Base-by-base conservation (phyloP, 2,888 invertebrate species). In the Zaprionus bogoriensis region DNA sequence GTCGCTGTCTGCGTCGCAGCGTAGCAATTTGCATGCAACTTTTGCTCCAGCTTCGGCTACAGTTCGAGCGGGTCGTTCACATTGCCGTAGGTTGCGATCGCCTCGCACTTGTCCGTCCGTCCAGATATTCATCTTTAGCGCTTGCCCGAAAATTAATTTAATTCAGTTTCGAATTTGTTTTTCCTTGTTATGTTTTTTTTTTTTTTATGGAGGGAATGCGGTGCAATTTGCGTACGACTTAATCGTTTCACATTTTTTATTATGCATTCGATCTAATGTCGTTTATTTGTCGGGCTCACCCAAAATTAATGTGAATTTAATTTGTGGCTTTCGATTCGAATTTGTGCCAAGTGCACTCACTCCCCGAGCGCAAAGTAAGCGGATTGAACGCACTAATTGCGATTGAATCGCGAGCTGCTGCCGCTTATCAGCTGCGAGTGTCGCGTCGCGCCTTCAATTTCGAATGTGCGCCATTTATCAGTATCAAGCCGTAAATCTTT, bases 41-140 rank as follows among this genome's bases (percentile, higher is more conserved):
- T 64, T 68, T 58, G 45, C 70, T 30, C 23, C 19, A 45, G 25
- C 38, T 57, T 48, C 59, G 44, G 38, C 45, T n/a, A n/a, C n/a
- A n/a, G n/a, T n/a, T n/a, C n/a, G n/a, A n/a, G 45, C 41, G 53
- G 82, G 67, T 87, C 82, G 70, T 83, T 83, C 81, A 83, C 82
- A 70, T 75, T 75, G 72, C 77, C 86, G 67, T 74, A 74, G 72
- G 86, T 86, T 82, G 63, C 22, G 54, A 44, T 61, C 48, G 36
- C 38, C 51, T 17, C 23, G 36, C 65, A 36, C 28, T 39, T 28
- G 39, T 9, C 12, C 12, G n/a, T 30, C 42, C 25, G 25, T 42
- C 32, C 30, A 42, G n/a, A 27, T 39, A 27, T 39, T 32, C 22
- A 19, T 61, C 44, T 27, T 50, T 50, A 42, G 67, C 54, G 20